Conservation (phyloP, 1,140 invertebrate species). For the Dolichoris vasculosae region DNA sequence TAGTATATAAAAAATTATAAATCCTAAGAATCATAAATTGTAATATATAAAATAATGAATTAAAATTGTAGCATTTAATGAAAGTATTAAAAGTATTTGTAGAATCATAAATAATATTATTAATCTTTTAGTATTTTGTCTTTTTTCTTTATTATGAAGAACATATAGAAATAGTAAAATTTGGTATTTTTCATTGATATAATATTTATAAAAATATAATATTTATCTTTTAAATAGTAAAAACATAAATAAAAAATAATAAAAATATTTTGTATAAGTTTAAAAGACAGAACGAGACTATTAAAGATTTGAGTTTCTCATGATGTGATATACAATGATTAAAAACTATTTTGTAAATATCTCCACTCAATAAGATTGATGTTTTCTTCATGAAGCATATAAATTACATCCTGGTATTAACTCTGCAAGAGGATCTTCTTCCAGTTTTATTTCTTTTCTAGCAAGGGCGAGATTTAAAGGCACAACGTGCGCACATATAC, state of each 20-base stretch:
- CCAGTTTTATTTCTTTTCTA: not conserved
- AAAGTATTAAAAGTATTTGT: not conserved
- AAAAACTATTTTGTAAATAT: not conserved
- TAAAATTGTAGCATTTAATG: too few relatives aligned
- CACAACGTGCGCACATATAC: not conserved
- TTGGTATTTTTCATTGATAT: not conserved
- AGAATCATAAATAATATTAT: not conserved
- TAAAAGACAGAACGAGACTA: not conserved
- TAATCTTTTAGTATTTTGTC: not conserved
- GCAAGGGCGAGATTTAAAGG: conserved; percentile 9
- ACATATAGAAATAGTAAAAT: too few relatives aligned
- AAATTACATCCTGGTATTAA: not conserved
- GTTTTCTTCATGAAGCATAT: not conserved
- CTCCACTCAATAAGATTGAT: not conserved
- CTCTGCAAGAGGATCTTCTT: not conserved
- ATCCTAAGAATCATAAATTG: not conserved
- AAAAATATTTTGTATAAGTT: not conserved
- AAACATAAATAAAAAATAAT: not conserved
- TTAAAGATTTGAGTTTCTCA: not conserved
- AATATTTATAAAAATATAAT: not conserved
- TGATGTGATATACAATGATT: not conserved
- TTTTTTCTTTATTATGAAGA: not conserved
- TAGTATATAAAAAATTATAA: not conserved
- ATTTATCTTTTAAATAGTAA: not conserved
- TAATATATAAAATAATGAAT: not conserved